Conservation (phyloP, 2,888 invertebrate species). For the Noctua janthe region DNA sequence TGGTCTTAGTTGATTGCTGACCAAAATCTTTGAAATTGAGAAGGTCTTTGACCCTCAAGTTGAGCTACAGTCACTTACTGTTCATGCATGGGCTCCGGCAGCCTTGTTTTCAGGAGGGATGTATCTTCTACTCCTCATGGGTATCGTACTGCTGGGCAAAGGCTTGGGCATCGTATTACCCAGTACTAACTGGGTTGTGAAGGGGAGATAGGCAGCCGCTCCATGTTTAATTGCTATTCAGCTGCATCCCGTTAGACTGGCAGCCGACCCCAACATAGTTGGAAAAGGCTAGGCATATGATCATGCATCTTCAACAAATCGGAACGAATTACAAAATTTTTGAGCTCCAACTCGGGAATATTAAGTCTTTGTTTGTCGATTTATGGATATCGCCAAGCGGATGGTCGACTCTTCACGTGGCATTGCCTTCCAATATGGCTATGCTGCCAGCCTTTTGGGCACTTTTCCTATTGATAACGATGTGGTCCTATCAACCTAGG, state of each 20-base stretch:
- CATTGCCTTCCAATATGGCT: neutral
- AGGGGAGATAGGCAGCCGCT: neutral
- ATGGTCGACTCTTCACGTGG: no score
- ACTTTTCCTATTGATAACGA: no score
- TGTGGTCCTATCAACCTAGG: neutral
- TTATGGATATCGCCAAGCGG: neutral
- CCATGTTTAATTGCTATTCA: neutral
- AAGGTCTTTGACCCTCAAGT: conserved; percentile 2
- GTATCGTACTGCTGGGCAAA: no score
- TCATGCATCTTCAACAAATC: neutral
- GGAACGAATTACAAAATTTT: neutral
- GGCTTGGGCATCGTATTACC: no score
- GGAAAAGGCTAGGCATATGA: neutral
- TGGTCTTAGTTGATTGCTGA: neutral
- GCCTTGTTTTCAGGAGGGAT: neutral
- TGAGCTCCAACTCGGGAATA: neutral
- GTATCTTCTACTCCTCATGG: neutral
- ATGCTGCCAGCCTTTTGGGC: no score
- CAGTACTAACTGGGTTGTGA: neutral
- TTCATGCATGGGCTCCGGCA: neutral
- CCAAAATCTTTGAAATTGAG: neutral
- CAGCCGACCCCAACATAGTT: neutral
- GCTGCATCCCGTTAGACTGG: neutral
- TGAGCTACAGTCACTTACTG: neutral
- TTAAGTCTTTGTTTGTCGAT: neutral